Evolutionary conservation across 2,888 invertebrate species (phyloP).

Genomic region (Aleiodes testaceus): DNA sequence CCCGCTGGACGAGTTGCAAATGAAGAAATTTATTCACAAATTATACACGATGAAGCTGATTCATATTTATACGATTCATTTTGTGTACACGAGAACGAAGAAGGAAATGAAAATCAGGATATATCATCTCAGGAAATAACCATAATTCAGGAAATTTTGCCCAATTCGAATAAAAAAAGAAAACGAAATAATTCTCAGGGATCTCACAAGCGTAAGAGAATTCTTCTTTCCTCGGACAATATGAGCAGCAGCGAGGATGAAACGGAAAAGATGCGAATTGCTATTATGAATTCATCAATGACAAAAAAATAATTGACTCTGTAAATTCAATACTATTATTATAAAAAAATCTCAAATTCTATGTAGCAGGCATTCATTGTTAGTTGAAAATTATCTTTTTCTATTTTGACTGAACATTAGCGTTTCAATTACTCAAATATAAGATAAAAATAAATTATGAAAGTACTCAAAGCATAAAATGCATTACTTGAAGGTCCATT

Average conservation of each 20-base stretch:
- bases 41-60: constrained; percentile 37
- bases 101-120: constrained; percentile 44
- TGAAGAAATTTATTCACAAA: constrained; percentile 59
- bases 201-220: constrained; percentile 46
- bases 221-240: constrained; percentile 31
- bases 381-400: not conserved
- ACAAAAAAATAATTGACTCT: constrained; percentile 11
- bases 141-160: constrained; percentile 56
- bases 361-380: not conserved
- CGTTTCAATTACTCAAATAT: too few species aligned
- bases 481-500: too few species aligned
- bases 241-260: constrained; percentile 59
- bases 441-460: not conserved
- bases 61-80: constrained; percentile 62
- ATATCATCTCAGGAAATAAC: constrained; percentile 45
- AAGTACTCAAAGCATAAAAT: too few species aligned
- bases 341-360: too few species aligned
- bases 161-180: constrained; percentile 50
- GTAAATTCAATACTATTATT: not conserved
- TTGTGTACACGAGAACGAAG: constrained; percentile 57
- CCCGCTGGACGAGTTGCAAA: constrained; percentile 38
- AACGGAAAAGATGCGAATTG: constrained; percentile 57
- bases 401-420: too few species aligned
- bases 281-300: constrained; percentile 59
- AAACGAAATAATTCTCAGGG: constrained; percentile 49